Evolutionary conservation across 2,797 vertebrate species (phyloP), one percentile per base, ranked within the genome.

Genomic region (Scolopax rusticola): DNA sequence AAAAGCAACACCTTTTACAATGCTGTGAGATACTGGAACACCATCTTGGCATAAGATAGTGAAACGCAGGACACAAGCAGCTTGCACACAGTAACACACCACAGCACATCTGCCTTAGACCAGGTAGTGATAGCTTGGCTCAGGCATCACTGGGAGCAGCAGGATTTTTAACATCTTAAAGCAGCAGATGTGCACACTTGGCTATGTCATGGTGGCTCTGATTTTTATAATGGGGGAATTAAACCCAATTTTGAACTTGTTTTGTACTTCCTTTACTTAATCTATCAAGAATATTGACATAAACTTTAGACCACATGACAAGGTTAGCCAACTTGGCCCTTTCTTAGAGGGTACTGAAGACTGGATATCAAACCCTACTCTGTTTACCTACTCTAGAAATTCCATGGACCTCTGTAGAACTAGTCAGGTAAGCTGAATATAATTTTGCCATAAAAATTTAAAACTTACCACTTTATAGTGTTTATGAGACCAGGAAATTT

Each of bases 401-500:
- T 76, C 36, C 47, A n/a, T 1, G 12, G 43, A 40, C 12, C 36
- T 45, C 69, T 40, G 28, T 3, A 87, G n/a, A 84, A 47, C 14
- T 6, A 23, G 28, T 33, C 65, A 41, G 59, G 12, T 18, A 38
- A 84, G 18, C 32, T 17, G 20, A 84, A 75, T 9, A 45, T 11
- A 79, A 64, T 83, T 82, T 48, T 61, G 48, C 38, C 67, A 88
- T 40, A 54, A 87, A 83, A 92, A 83, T 28, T 45, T 24, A 71
- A 82, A 88, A 43, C 24, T 11, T 23, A 4, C 20, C 63, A 38
- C 70, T 54, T 89, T 71, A 41, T 64, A 75, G 50, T 53, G 81
- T 69, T 91, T 91, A 95, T 43, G 61, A 93, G 64, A 93, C 76
- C n/a, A 89, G 38, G 51, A 92, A 90, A 91, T 90, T 11, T 78